phyloP scores from a whole-genome alignment of 2,888 invertebrate genomes.

The Vandiemenella viatica region DNA sequence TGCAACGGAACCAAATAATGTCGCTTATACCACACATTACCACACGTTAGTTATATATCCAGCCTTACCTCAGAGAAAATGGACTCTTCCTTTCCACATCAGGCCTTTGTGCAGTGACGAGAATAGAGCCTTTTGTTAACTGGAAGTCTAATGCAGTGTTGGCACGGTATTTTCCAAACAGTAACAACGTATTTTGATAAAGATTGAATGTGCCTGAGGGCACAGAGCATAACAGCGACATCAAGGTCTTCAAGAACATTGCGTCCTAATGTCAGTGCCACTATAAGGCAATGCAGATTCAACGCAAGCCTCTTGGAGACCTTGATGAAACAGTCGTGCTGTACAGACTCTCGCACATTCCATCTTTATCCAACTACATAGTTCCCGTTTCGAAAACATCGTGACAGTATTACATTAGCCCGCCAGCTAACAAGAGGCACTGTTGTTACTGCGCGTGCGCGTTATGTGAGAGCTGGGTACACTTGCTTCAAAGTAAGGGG shows the following conservation, averaged over 20 bases:
- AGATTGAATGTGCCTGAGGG: background rate
- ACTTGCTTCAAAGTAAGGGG: too few species aligned
- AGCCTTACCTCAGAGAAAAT: too few species aligned
- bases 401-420: background rate
- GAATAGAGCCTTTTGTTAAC: background rate
- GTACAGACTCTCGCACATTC: conserved; percentile 3
- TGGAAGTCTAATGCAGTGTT: background rate
- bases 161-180: background rate
- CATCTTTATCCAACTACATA: conserved; percentile 1
- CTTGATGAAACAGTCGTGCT: conserved; percentile 7
- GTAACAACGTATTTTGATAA: background rate
- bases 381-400: conserved; percentile 7
- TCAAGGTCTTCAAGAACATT: background rate
- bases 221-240: background rate
- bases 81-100: too few species aligned
- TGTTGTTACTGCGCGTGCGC: too few species aligned
- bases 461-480: too few species aligned
- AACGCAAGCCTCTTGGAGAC: too few species aligned
- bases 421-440: conserved; percentile 1
- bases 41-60: too few species aligned
- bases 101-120: too few species aligned
- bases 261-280: too few species aligned
- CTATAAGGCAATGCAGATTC: too few species aligned
- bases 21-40: too few species aligned
- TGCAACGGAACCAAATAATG: too few species aligned